Conservation (phyloP, 2,797 vertebrate genomes). For the Argentina silus region DNA sequence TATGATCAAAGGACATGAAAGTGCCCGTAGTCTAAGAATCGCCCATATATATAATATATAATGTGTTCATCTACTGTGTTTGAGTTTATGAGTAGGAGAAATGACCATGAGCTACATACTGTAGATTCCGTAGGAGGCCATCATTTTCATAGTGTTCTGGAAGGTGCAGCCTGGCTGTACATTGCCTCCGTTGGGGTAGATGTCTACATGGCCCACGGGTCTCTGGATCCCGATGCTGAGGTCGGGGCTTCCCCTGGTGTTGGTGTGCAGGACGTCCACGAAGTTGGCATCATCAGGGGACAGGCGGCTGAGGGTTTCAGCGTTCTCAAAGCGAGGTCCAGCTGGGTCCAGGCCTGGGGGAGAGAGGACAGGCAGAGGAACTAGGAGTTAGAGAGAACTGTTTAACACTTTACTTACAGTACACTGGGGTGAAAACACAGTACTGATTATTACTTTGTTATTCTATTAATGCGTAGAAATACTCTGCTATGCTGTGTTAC, state of each 20-base stretch:
- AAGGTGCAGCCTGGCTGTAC: conserved; percentile 87
- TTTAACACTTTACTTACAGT: background rate
- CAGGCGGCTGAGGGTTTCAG: conserved; percentile 77
- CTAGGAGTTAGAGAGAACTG: background rate
- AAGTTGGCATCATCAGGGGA: conserved; percentile 85
- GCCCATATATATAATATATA: no score
- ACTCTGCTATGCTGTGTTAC: background rate
- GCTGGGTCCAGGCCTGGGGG: conserved; percentile 85
- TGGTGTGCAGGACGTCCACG: conserved; percentile 87
- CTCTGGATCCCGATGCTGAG: conserved; percentile 89
- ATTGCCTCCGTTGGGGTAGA: conserved; percentile 88
- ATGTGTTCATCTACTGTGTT: background rate
- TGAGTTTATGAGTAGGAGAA: background rate
- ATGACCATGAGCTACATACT: conserved; percentile 65
- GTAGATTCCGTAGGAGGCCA: conserved; percentile 80
- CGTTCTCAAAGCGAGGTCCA: conserved; percentile 86
- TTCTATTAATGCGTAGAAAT: background rate
- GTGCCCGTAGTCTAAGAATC: no score
- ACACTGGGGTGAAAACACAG: background rate
- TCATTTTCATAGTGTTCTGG: conserved; percentile 79
- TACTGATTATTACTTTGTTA: background rate
- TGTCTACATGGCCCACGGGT: conserved; percentile 87
- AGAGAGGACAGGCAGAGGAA: background rate
- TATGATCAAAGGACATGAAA: no score
- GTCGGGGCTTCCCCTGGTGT: conserved; percentile 84